Evolutionary conservation across 2,888 invertebrate species (phyloP).

Genomic region (Pasiphila rectangulata): DNA sequence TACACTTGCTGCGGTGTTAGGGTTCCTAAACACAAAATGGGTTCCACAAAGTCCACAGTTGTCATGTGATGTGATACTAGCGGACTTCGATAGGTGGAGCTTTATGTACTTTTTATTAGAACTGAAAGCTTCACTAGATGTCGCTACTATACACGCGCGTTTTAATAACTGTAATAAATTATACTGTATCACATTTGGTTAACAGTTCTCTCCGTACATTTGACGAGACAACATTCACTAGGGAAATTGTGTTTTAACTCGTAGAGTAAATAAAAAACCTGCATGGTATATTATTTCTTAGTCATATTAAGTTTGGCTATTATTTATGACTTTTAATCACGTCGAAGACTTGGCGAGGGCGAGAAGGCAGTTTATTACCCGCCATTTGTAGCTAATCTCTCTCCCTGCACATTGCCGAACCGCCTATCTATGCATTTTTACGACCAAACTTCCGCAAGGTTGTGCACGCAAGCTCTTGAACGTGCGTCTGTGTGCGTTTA

Average conservation of each 20-base stretch:
- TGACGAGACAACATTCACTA: no score
- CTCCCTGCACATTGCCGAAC: slow-evolving; percentile 19
- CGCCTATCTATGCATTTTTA: slow-evolving; percentile 26
- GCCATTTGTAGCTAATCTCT: slow-evolving; percentile 21
- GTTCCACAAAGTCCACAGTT: background rate
- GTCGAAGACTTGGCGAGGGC: background rate
- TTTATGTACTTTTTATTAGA: background rate
- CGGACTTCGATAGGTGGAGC: slow-evolving; percentile 9
- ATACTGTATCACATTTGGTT: no score
- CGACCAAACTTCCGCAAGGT: slow-evolving; percentile 22
- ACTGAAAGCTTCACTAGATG: slow-evolving; percentile 1
- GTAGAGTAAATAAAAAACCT: no score
- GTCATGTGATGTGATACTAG: background rate
- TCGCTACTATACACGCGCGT: no score
- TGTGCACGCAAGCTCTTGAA: slow-evolving; percentile 28
- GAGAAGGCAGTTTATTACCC: slow-evolving; percentile 10
- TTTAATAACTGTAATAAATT: background rate
- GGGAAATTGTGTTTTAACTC: no score
- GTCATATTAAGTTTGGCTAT: no score
- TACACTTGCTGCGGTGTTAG: background rate
- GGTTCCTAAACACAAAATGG: background rate
- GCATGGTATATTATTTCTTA: no score
- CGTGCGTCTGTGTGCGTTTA: slow-evolving; percentile 16
- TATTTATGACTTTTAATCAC: background rate
- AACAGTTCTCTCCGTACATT: no score